These are phyloP conservation scores for Anguilla marmorata DNA, from an alignment of 2,797 vertebrate genomes.

Conservation along the genomic window DNA sequence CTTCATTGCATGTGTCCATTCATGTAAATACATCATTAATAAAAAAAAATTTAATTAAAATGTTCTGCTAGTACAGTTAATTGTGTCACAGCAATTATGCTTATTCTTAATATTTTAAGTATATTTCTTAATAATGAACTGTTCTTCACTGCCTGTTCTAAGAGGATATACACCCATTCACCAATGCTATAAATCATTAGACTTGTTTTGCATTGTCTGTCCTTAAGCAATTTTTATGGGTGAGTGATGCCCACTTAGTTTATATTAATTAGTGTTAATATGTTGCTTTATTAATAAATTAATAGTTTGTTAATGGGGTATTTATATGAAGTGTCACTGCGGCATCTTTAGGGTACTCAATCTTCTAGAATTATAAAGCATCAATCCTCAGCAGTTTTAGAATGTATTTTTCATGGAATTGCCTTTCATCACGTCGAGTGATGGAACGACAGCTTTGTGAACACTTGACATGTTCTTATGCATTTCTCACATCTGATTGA, in stretches of 20 bases:
- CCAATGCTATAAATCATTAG: background rate
- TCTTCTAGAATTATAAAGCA: background rate
- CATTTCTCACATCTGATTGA: background rate
- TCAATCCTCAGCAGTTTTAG: background rate
- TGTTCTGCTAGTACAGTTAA: background rate
- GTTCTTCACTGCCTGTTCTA: background rate
- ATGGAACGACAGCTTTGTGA: background rate
- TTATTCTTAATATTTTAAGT: background rate
- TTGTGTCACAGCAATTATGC: background rate
- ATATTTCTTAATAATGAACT: background rate
- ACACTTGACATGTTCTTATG: background rate
- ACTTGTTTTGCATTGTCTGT: background rate
- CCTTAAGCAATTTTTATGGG: background rate
- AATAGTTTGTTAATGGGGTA: background rate
- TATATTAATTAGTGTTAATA: background rate
- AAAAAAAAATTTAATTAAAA: background rate
- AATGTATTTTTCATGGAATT: background rate
- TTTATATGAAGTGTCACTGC: background rate
- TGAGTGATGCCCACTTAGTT: background rate
- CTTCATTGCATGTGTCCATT: background rate
- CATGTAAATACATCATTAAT: background rate
- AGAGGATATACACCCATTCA: background rate
- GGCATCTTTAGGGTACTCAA: background rate
- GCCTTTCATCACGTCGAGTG: background rate
- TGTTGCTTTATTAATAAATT: background rate